phyloP scores from a whole-genome alignment of 2,113 vertebrate species.

The Pelobates fuscus region DNA sequence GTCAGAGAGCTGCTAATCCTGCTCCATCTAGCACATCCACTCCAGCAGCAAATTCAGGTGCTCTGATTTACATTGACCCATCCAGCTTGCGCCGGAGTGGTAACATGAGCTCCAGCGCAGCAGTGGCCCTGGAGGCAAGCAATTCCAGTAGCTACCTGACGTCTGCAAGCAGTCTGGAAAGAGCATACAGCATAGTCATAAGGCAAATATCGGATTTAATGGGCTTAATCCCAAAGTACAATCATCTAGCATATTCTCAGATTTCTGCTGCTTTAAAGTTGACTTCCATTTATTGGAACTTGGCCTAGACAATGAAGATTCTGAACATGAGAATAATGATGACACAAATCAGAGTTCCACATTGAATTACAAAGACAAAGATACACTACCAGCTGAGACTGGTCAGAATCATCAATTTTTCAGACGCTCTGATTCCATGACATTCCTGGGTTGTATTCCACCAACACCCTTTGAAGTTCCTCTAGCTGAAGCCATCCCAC shows the following conservation, averaged over 20 bases:
- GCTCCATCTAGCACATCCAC: slow-evolving; percentile 88
- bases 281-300: slow-evolving; percentile 94
- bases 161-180: slow-evolving; percentile 93
- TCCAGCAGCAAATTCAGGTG: slow-evolving; percentile 94
- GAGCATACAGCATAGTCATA: slow-evolving; percentile 98
- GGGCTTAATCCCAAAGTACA: slow-evolving; percentile 98
- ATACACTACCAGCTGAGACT: slow-evolving; percentile 87
- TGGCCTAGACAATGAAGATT: slow-evolving; percentile 97
- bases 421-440: slow-evolving; percentile 97
- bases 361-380: slow-evolving; percentile 95
- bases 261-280: slow-evolving; percentile 96
- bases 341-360: slow-evolving; percentile 97
- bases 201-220: slow-evolving; percentile 96
- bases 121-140: slow-evolving; percentile 92
- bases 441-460: slow-evolving; percentile 95
- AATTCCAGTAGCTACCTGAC: slow-evolving; percentile 98
- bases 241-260: slow-evolving; percentile 96
- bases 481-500: slow-evolving; percentile 92
- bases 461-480: slow-evolving; percentile 98
- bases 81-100: slow-evolving; percentile 95
- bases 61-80: slow-evolving; percentile 96
- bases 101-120: slow-evolving; percentile 95
- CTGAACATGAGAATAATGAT: slow-evolving; percentile 97
- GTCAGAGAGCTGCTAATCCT: slow-evolving; percentile 83
- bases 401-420: slow-evolving; percentile 97